phyloP scores from a whole-genome alignment of 1,140 invertebrate genomes.

The Heliconius hewitsoni region DNA sequence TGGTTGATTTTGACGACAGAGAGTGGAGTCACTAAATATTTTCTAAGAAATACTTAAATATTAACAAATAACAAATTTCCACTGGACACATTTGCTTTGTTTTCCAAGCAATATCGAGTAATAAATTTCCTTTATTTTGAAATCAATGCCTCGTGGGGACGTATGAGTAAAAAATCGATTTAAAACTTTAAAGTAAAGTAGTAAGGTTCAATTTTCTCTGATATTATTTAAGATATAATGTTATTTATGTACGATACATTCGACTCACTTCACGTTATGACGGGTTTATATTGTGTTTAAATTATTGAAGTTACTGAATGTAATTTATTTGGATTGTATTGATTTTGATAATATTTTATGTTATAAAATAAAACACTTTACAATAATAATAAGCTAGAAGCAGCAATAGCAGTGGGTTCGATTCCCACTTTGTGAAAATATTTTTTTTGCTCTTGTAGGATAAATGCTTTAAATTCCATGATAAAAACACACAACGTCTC shows the following conservation, averaged over 20 bases:
- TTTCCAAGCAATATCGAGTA: conserved; percentile 44
- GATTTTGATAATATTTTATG: not conserved
- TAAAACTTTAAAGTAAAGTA: not conserved
- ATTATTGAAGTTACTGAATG: not conserved
- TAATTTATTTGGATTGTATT: not conserved
- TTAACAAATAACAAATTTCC: conserved; percentile 14
- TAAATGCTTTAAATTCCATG: no score
- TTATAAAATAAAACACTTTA: not conserved
- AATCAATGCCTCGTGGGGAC: conserved; percentile 41
- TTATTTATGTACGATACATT: not conserved
- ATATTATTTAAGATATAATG: not conserved
- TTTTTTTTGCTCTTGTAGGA: no score
- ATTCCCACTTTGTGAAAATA: no score
- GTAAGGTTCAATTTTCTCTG: conserved; percentile 19
- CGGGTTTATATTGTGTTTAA: conserved; percentile 15
- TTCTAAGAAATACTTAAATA: not conserved
- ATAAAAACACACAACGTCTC: no score
- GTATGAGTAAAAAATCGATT: conserved; percentile 18
- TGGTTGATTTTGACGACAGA: not conserved
- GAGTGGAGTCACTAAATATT: not conserved
- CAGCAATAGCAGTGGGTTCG: no score
- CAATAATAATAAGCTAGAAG: not conserved
- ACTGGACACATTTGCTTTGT: conserved; percentile 34
- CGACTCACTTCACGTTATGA: conserved; percentile 12
- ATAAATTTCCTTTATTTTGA: conserved; percentile 48